Base-by-base conservation (phyloP, 1,140 invertebrate genomes). In the Drosophila kikkawai region DNA sequence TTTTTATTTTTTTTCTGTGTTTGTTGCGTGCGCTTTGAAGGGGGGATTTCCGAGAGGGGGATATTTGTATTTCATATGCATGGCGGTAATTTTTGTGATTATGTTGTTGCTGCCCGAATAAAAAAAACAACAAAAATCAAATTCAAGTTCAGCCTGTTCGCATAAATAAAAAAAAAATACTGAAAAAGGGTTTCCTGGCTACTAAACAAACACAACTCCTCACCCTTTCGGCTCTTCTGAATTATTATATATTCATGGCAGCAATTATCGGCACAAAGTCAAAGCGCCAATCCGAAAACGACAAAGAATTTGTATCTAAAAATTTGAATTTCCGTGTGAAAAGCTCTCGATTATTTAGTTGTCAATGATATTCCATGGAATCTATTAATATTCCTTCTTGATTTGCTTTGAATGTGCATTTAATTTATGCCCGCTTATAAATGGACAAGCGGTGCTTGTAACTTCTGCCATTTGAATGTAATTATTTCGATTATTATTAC, bases 21-120 rank as follows among this genome's bases (percentile, higher is more conserved):
- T 86, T 73, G 67, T 82, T 90, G 85, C 85, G 85, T 90, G 81
- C 85, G 70, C 75, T 90, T 82, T 58, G 29, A 36, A 41, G 64
- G 65, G 45, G 71, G 63, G 58, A 69, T 41, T 70, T 44, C 61
- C 61, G 47, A 67, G 41, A 41, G 74, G 70, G 79, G 73, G 45
- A 87, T 81, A 88, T 90, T 88, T 90, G 85, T 81, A 84, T 88
- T 90, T 88, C 85, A 88, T 88, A 88, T 88, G 84, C 84, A 88
- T 90, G 84, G 85, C 80, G 77, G 84, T 88, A 88, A 88, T 88
- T 84, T 86, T 84, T 90, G 78, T 88, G 85, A 90, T 84, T 90
- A 81, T 88, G 84, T 84, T 88, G 84, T 80, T 80, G 67, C 56
- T 68, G 74, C 53, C 74, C 65, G 36, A 58, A 34, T 22, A 36